Evolutionary conservation across 2,797 vertebrate genomes (phyloP), one percentile per base, ranked within the genome.

Genomic region (Aselliscus stoliczkanus): DNA sequence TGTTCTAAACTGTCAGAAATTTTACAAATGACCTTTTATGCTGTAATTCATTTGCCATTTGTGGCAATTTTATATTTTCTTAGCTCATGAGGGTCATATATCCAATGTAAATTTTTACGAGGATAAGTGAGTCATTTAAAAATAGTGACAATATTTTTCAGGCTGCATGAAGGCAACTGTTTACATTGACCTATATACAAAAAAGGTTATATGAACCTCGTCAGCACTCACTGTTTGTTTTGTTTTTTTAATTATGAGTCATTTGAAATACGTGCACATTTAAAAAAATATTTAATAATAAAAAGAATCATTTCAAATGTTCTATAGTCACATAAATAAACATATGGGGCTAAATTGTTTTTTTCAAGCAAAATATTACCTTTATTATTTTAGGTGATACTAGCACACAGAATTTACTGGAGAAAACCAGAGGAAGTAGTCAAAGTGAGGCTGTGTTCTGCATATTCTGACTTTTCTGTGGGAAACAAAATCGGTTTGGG

Each of bases 11-110:
- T 97, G 97, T 97, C 98, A 98, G 90, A 97, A 97, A 97, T 96
- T 93, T 97, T 96, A n/a, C 25, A 98, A 98, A 86, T 98, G 96
- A 98, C 96, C 96, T 98, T 98, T 98, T 85, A 96, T 88, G 47
- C n/a, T 90, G 39, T 81, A 97, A 95, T 95, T 97, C 96, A 96
- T 97, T 98, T 98, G 86, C 76, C 84, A 97, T 96, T 98, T 95
- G 20, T 97, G 94, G 97, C 95, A 97, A 96, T 58, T 81, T 94
- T 65, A 72, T 91, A 97, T 97, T 97, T 97, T 96, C 58, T 25
- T 96, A 79, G 34, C 37, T 95, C 47, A 52, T 67, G 0, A n/a
- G 96, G 92, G 82, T n/a, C 5, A 96, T 69, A 97, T 72, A 91
- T 31, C 12, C 90, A 96, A 91, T 81, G 73, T 97, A 97, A 98